Evolutionary conservation across 2,888 invertebrate species (phyloP).

Genomic region (Disparrhopalites patrizii): DNA sequence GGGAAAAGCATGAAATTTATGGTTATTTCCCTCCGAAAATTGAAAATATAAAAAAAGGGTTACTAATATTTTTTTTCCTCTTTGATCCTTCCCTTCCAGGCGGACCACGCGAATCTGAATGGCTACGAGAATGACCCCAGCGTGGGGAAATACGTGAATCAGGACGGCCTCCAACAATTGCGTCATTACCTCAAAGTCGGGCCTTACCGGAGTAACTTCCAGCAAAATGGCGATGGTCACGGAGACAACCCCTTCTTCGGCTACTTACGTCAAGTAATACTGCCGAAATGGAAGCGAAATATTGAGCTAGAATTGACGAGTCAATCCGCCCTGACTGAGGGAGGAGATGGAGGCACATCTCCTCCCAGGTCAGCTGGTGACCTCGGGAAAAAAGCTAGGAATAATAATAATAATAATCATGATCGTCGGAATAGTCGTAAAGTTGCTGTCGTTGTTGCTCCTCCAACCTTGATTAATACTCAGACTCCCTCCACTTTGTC

Average conservation of each 20-base stretch:
- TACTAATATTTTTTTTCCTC: too few relatives aligned
- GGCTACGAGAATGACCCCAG: conserved; percentile 47
- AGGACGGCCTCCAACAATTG: conserved; percentile 48
- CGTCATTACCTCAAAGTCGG: conserved; percentile 48
- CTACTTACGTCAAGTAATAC: conserved; percentile 48
- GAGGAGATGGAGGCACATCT: too few relatives aligned
- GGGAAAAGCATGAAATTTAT: too few relatives aligned
- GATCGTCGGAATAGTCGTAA: too few relatives aligned
- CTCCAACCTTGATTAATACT: too few relatives aligned
- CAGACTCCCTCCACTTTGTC: too few relatives aligned
- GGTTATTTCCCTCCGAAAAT: too few relatives aligned
- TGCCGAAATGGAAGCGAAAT: conserved; percentile 27
- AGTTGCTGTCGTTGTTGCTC: conserved; percentile 9
- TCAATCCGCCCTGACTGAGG: neutral
- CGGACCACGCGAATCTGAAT: conserved; percentile 42
- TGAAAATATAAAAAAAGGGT: too few relatives aligned
- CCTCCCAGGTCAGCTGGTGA: too few relatives aligned
- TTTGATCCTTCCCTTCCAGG: conserved; percentile 29
- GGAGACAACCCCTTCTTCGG: conserved; percentile 43
- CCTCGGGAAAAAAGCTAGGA: too few relatives aligned
- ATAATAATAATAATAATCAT: too few relatives aligned
- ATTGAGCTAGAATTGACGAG: neutral
- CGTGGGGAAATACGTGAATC: conserved; percentile 48
- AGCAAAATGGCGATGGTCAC: conserved; percentile 20
- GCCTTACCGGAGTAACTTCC: conserved; percentile 38